These are phyloP conservation scores for Etheostoma spectabile DNA, from an alignment of 2,113 vertebrate genomes.

Conservation along the genomic window DNA sequence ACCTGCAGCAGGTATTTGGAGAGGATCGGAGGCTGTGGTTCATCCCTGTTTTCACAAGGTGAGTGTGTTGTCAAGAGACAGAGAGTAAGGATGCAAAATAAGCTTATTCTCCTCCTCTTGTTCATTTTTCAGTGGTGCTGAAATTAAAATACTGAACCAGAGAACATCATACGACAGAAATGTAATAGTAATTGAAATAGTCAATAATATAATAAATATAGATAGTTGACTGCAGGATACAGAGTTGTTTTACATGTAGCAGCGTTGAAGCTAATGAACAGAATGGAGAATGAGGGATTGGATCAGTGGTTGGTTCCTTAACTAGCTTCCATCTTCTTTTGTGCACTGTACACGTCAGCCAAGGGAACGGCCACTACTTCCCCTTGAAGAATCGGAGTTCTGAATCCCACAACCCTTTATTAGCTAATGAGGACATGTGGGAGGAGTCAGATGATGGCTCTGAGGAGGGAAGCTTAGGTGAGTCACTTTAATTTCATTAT, in stretches of 20 bases:
- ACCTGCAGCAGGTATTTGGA: constrained; percentile 96
- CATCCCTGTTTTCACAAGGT: constrained; percentile 93
- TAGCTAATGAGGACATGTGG: constrained; percentile 92
- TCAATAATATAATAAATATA: neutral
- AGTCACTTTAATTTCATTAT: constrained; percentile 58
- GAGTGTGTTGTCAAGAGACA: constrained; percentile 34
- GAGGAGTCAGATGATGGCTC: constrained; percentile 87
- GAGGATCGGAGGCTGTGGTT: constrained; percentile 93
- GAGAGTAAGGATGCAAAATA: neutral
- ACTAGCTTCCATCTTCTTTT: constrained; percentile 38
- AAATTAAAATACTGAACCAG: neutral
- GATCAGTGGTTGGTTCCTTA: constrained; percentile 17
- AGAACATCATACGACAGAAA: neutral
- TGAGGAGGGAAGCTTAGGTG: constrained; percentile 90
- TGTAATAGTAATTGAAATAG: neutral
- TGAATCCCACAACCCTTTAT: constrained; percentile 91
- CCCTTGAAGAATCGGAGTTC: constrained; percentile 86
- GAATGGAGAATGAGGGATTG: constrained; percentile 6
- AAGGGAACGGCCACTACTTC: constrained; percentile 95
- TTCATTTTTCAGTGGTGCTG: neutral
- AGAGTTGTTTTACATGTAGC: constrained; percentile 5
- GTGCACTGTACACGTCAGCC: constrained; percentile 77
- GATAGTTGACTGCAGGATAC: neutral
- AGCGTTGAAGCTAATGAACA: constrained; percentile 4
- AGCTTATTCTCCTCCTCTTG: neutral